Conservation (phyloP, 2,888 invertebrate genomes). For the Mesopsocus fuscifrons region DNA sequence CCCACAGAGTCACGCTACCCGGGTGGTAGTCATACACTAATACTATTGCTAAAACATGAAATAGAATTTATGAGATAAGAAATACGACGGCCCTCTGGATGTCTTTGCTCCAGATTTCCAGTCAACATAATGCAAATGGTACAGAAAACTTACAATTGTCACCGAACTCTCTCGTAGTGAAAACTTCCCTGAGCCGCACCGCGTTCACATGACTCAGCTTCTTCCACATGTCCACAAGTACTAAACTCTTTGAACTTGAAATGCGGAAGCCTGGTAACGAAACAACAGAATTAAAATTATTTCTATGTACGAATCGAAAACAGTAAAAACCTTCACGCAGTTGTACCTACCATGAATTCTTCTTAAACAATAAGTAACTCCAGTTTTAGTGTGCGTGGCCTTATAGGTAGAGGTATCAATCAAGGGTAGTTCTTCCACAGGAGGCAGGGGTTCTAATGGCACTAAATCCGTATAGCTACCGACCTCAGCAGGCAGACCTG, state of each 20-base stretch:
- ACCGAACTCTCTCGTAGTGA: conserved; percentile 88
- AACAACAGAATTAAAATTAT: too few relatives aligned
- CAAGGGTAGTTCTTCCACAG: conserved; percentile 40
- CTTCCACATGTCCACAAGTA: conserved; percentile 84
- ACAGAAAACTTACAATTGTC: conserved; percentile 62
- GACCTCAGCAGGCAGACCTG: conserved; percentile 69
- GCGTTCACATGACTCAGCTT: conserved; percentile 89
- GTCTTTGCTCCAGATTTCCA: too few relatives aligned
- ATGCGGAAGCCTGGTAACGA: conserved; percentile 45
- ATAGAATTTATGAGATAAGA: conserved; percentile 7
- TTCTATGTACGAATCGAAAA: too few relatives aligned
- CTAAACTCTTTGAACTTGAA: conserved; percentile 65
- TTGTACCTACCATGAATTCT: conserved; percentile 66
- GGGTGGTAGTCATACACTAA: conserved; percentile 95
- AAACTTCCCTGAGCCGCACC: conserved; percentile 78
- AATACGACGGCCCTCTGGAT: too few relatives aligned
- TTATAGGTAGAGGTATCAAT: conserved; percentile 75
- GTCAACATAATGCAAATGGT: conserved; percentile 10
- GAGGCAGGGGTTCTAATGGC: conserved; percentile 54
- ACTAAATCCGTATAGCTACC: conserved; percentile 79
- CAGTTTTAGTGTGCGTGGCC: conserved; percentile 72
- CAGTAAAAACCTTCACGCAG: too few relatives aligned
- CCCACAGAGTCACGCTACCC: conserved; percentile 69
- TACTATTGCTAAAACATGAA: conserved; percentile 55
- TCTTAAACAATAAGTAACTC: conserved; percentile 66